These are phyloP conservation scores for Lordiphosa mommai DNA, from an alignment of 1,140 invertebrate genomes.

Conservation along the genomic window DNA sequence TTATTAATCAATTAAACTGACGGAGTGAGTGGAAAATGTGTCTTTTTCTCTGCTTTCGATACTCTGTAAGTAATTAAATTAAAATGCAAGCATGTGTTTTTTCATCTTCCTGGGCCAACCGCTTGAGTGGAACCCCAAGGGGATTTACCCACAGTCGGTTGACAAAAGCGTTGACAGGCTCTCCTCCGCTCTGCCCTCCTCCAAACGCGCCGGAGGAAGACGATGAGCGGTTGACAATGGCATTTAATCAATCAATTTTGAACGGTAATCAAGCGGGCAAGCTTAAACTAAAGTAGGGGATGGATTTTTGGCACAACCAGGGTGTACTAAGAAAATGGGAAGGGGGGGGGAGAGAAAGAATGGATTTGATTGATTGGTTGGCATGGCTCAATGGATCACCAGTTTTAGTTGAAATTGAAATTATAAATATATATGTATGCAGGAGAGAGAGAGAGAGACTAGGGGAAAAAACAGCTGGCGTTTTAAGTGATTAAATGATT, in stretches of 20 bases:
- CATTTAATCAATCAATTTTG: constrained; percentile 78
- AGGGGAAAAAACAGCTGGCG: constrained; percentile 55
- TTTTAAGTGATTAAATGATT: constrained; percentile 58
- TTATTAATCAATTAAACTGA: constrained; percentile 72
- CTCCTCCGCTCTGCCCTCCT: too few species aligned
- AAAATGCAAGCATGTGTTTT: constrained; percentile 76
- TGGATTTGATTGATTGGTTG: constrained; percentile 68
- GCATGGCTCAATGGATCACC: constrained; percentile 61
- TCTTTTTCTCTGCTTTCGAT: constrained; percentile 47
- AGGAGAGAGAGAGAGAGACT: neutral
- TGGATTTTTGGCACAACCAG: constrained; percentile 19
- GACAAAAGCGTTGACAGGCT: constrained; percentile 70
- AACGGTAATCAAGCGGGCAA: constrained; percentile 73
- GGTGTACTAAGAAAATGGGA: neutral
- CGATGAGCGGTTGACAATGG: constrained; percentile 56
- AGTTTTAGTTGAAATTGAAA: constrained; percentile 64
- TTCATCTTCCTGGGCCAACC: constrained; percentile 21
- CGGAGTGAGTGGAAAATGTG: constrained; percentile 42
- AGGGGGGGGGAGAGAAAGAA: too few species aligned
- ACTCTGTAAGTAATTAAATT: constrained; percentile 76
- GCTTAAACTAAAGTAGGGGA: constrained; percentile 71
- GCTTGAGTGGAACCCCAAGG: constrained; percentile 36
- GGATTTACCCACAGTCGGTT: constrained; percentile 59
- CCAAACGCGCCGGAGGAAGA: neutral
- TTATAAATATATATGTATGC: constrained; percentile 76